These are phyloP conservation scores for Lepidurus couesii DNA, from an alignment of 1,140 invertebrate species.

Conservation along the genomic window DNA sequence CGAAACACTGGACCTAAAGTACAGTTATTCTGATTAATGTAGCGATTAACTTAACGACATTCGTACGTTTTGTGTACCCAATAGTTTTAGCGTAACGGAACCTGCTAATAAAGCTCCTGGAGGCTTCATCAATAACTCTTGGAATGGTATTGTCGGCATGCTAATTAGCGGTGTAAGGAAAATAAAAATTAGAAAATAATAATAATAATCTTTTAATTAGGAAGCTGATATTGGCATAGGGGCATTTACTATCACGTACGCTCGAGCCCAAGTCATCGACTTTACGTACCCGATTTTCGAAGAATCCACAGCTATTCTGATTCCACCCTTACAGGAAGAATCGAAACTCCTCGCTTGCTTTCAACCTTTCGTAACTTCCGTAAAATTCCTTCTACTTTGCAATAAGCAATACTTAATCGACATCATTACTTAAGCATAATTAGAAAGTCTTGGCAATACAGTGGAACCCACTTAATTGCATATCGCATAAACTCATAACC, in stretches of 20 bases:
- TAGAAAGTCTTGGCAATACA: no score
- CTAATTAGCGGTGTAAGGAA: conserved; percentile 10
- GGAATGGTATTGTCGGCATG: conserved; percentile 29
- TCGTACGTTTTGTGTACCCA: background rate
- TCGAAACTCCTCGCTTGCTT: conserved; percentile 41
- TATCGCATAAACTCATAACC: no score
- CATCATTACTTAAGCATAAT: background rate
- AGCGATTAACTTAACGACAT: background rate
- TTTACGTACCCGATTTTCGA: conserved; percentile 46
- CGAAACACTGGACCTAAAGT: background rate
- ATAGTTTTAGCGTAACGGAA: background rate
- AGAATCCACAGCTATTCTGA: conserved; percentile 42
- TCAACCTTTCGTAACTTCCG: conserved; percentile 38
- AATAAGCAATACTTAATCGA: background rate
- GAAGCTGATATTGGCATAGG: conserved; percentile 46
- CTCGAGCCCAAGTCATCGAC: conserved; percentile 44
- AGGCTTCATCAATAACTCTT: background rate
- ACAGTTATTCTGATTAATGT: background rate
- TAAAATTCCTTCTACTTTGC: background rate
- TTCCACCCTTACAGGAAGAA: conserved; percentile 40
- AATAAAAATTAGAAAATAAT: background rate
- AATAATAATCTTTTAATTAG: conserved; percentile 31
- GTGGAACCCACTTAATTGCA: no score
- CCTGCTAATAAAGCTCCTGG: background rate
- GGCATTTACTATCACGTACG: conserved; percentile 47